Percentiles rank a stretch among this genome's conserved stretches.
Conservation (phyloP, 2,888 invertebrate genomes). For the Apeira syringaria region DNA sequence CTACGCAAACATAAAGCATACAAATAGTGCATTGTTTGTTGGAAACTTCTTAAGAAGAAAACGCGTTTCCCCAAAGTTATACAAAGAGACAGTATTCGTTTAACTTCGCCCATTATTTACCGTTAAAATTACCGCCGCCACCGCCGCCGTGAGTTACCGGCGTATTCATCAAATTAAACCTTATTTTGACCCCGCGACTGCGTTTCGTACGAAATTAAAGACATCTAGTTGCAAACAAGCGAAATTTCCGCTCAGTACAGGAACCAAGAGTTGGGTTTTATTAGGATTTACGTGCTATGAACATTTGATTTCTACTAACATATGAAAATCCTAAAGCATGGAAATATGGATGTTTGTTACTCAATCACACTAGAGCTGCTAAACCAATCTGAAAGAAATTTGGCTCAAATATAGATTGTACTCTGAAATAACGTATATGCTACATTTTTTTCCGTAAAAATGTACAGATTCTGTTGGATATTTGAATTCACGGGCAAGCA, state of each 20-base stretch:
- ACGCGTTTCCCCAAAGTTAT: neutral
- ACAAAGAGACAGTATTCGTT: slow-evolving; percentile 2
- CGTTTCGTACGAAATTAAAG: slow-evolving; percentile 21
- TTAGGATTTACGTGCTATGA: too few relatives aligned
- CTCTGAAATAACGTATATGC: too few relatives aligned
- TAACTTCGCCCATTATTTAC: slow-evolving; percentile 5
- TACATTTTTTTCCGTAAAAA: too few relatives aligned
- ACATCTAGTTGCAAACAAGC: slow-evolving; percentile 25
- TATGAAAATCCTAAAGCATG: too few relatives aligned
- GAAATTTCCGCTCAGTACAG: slow-evolving; percentile 19
- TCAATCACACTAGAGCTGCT: too few relatives aligned
- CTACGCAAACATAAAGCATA: too few relatives aligned
- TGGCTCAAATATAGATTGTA: too few relatives aligned
- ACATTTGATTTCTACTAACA: too few relatives aligned
- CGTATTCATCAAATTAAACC: slow-evolving; percentile 26
- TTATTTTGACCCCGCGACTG: slow-evolving; percentile 18
- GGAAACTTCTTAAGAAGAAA: neutral
- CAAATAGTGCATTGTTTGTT: neutral
- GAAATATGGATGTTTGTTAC: too few relatives aligned
- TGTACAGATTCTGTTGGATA: too few relatives aligned
- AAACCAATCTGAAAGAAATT: too few relatives aligned
- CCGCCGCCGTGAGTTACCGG: slow-evolving; percentile 11
- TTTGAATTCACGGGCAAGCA: too few relatives aligned
- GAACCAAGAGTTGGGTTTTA: neutral
- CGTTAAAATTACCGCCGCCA: slow-evolving; percentile 4